phyloP scores from a whole-genome alignment of 2,797 vertebrate species.

The Pseudochirops corinnae region DNA sequence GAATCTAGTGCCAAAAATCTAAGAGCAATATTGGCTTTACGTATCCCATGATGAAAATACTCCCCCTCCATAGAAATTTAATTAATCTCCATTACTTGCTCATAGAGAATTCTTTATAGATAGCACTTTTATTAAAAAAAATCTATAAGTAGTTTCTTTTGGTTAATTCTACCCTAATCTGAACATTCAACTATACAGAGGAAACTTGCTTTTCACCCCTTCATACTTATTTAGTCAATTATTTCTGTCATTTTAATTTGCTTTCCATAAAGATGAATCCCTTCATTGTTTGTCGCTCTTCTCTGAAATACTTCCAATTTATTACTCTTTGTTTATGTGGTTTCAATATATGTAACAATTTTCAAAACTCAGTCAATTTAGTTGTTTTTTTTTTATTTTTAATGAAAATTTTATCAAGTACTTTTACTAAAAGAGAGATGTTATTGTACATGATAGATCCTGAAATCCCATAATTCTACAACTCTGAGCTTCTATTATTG shows the following conservation, averaged over 20 bases:
- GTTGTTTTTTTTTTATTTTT: slow-evolving; percentile 40
- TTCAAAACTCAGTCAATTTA: slow-evolving; percentile 47
- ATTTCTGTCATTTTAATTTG: slow-evolving; percentile 43
- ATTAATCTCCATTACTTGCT: background rate
- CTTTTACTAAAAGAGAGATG: slow-evolving; percentile 18
- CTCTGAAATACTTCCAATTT: slow-evolving; percentile 22
- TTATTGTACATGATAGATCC: background rate
- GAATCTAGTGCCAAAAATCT: background rate
- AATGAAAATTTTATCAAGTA: slow-evolving; percentile 52
- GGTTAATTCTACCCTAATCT: background rate
- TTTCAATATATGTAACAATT: slow-evolving; percentile 1
- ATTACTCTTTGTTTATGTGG: slow-evolving; percentile 35
- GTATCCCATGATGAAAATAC: background rate
- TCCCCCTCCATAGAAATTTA: background rate
- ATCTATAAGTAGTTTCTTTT: background rate
- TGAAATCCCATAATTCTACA: slow-evolving; percentile 41
- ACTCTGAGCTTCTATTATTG: slow-evolving; percentile 26
- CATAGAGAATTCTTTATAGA: background rate
- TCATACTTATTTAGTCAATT: slow-evolving; percentile 32
- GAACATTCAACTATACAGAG: slow-evolving; percentile 37
- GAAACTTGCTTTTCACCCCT: background rate
- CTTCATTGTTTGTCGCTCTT: background rate
- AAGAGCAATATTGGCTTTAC: background rate
- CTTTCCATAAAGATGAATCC: background rate
- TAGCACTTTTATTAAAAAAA: background rate